Conservation (phyloP, 2,797 vertebrate genomes). For the Harpagifer antarcticus region DNA sequence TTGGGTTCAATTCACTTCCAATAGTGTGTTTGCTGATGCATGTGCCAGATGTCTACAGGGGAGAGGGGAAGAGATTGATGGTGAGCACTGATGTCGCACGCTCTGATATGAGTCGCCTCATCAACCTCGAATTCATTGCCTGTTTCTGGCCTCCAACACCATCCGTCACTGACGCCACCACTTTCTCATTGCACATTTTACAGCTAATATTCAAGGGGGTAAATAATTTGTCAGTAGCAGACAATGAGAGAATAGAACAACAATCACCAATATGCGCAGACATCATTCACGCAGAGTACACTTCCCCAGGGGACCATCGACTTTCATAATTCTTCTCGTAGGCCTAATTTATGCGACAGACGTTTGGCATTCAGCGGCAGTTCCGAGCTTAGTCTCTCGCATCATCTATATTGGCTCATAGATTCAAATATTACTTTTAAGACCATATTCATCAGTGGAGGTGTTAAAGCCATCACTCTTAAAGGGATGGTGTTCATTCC, state of each 20-base stretch:
- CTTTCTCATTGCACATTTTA: slow-evolving; percentile 70
- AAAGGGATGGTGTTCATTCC: slow-evolving; percentile 42
- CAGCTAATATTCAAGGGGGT: slow-evolving; percentile 72
- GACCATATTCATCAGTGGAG: slow-evolving; percentile 57
- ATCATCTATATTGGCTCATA: slow-evolving; percentile 59
- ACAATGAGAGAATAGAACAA: slow-evolving; percentile 68
- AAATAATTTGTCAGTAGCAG: slow-evolving; percentile 65
- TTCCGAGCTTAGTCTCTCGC: slow-evolving; percentile 38
- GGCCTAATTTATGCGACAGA: slow-evolving; percentile 48
- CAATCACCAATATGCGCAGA: slow-evolving; percentile 51
- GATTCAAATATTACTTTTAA: slow-evolving; percentile 62
- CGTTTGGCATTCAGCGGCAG: slow-evolving; percentile 41
- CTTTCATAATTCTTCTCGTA: slow-evolving; percentile 58
- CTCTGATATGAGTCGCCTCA: slow-evolving; percentile 87
- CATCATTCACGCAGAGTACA: slow-evolving; percentile 61
- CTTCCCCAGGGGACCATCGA: slow-evolving; percentile 36
- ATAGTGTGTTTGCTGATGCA: slow-evolving; percentile 76
- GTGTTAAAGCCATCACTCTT: slow-evolving; percentile 49
- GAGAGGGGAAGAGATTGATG: slow-evolving; percentile 83
- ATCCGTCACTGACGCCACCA: slow-evolving; percentile 78
- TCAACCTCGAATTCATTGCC: slow-evolving; percentile 86
- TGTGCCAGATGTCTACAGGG: slow-evolving; percentile 75
- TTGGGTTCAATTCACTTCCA: slow-evolving; percentile 67
- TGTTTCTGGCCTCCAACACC: slow-evolving; percentile 74
- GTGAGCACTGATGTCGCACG: slow-evolving; percentile 78